Conservation (phyloP, 2,113 vertebrate species). For the Mus pahari region DNA sequence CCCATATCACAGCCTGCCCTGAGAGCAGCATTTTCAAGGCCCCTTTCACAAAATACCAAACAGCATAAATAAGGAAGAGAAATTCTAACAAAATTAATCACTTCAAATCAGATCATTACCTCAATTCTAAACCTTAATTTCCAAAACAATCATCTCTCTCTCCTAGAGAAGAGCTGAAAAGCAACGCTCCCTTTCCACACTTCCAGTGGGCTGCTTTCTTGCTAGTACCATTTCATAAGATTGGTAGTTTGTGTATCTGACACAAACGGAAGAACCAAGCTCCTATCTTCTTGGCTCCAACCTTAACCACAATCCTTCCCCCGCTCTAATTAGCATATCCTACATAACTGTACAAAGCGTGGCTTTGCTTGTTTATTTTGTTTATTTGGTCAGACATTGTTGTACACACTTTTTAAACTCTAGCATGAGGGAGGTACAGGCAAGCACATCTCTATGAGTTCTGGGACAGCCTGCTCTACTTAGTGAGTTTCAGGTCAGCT, state of each 20-base stretch:
- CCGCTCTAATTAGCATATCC: background rate
- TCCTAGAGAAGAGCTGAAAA: background rate
- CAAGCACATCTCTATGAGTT: background rate
- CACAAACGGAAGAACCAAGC: background rate
- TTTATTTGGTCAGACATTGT: background rate
- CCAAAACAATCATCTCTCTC: background rate
- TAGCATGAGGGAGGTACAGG: background rate
- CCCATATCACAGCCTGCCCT: background rate
- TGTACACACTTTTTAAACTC: background rate
- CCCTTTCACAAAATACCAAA: constrained; percentile 46
- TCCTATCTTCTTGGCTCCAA: background rate
- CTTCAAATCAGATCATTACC: constrained; percentile 35
- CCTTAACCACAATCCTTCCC: background rate
- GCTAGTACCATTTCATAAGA: background rate
- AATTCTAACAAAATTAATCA: constrained; percentile 42
- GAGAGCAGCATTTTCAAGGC: constrained; percentile 1
- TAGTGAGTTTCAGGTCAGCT: background rate
- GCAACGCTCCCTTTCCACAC: background rate
- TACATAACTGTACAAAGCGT: background rate
- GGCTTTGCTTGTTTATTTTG: background rate
- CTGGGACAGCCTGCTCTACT: background rate
- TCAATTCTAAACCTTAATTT: constrained; percentile 58
- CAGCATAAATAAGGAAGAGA: constrained; percentile 49
- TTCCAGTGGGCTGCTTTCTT: background rate
- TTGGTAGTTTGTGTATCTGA: background rate